Conservation (phyloP, 2,797 vertebrate species). For the Melanotaenia nigrans region DNA sequence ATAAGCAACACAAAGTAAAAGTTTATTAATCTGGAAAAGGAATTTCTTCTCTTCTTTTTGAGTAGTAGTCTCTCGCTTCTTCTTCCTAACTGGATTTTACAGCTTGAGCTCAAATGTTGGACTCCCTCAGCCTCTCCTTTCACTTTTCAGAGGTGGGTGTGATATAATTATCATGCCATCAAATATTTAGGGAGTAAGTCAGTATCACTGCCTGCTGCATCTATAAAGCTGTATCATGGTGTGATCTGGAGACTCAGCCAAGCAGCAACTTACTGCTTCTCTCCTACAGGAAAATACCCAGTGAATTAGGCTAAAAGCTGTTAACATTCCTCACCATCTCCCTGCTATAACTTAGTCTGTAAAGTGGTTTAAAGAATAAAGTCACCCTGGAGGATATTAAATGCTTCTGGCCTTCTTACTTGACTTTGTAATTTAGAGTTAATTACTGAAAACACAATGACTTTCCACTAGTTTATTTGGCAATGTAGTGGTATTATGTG, state of each 20-base stretch:
- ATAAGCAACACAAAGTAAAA: not conserved
- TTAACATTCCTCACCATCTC: slow-evolving; percentile 65
- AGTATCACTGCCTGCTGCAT: no score
- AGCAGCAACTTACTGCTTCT: slow-evolving; percentile 57
- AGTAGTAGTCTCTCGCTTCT: not conserved
- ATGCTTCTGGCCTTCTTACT: slow-evolving; percentile 38
- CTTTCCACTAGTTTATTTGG: slow-evolving; percentile 49
- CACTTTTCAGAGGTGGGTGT: not conserved
- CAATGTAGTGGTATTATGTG: slow-evolving; percentile 33
- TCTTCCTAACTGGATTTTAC: not conserved
- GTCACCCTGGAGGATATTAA: slow-evolving; percentile 65
- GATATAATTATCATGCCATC: not conserved
- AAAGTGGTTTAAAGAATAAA: slow-evolving; percentile 72
- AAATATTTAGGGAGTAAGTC: not conserved
- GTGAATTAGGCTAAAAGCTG: slow-evolving; percentile 50
- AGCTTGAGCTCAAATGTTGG: not conserved
- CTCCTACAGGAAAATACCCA: slow-evolving; percentile 46
- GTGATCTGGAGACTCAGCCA: slow-evolving; percentile 64
- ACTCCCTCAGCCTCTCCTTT: not conserved
- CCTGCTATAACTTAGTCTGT: slow-evolving; percentile 65
- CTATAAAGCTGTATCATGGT: not conserved
- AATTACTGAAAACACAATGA: slow-evolving; percentile 57
- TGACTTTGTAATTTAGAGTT: slow-evolving; percentile 58
- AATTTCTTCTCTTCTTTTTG: not conserved
- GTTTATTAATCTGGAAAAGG: slow-evolving; percentile 4